Conservation (phyloP, 1,140 invertebrate genomes). For the Branchinecta lynchi region DNA sequence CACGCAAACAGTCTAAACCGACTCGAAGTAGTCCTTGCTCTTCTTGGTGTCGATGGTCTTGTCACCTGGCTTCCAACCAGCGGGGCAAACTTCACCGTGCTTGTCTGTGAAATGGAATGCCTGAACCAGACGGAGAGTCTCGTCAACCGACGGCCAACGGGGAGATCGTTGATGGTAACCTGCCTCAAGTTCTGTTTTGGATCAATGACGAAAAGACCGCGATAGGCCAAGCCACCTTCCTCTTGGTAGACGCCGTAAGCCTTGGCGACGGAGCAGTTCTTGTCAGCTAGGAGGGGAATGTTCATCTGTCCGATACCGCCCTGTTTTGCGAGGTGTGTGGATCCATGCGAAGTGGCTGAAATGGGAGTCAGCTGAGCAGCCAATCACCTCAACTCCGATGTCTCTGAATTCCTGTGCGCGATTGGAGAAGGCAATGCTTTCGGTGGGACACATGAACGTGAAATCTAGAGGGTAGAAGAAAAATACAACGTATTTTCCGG, state of each 20-base stretch:
- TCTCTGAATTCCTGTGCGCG: constrained; percentile 61
- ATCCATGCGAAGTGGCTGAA: constrained; percentile 83
- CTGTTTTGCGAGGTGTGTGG: constrained; percentile 82
- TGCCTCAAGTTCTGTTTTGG: constrained; percentile 78
- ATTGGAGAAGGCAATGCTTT: constrained; percentile 88
- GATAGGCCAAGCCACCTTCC: constrained; percentile 81
- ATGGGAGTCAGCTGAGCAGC: constrained; percentile 75
- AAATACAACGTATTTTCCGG: constrained; percentile 87
- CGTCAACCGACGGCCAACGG: constrained; percentile 89
- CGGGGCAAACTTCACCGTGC: constrained; percentile 86
- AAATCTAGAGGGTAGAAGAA: constrained; percentile 98
- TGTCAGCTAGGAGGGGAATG: constrained; percentile 90
- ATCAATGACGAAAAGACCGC: constrained; percentile 96
- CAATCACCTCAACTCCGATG: constrained; percentile 69
- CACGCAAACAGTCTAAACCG: not conserved
- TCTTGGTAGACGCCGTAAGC: constrained; percentile 89
- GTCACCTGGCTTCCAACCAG: constrained; percentile 84
- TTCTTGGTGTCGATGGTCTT: constrained; percentile 78
- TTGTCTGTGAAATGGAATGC: constrained; percentile 86
- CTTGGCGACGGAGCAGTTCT: constrained; percentile 62
- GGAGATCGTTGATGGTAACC: constrained; percentile 94
- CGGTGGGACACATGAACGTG: constrained; percentile 90
- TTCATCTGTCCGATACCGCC: constrained; percentile 91
- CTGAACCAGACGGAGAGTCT: constrained; percentile 74
- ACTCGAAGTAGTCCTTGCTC: constrained; percentile 68